Conservation (phyloP, 2,113 vertebrate species). For the Brachyistius frenatus region DNA sequence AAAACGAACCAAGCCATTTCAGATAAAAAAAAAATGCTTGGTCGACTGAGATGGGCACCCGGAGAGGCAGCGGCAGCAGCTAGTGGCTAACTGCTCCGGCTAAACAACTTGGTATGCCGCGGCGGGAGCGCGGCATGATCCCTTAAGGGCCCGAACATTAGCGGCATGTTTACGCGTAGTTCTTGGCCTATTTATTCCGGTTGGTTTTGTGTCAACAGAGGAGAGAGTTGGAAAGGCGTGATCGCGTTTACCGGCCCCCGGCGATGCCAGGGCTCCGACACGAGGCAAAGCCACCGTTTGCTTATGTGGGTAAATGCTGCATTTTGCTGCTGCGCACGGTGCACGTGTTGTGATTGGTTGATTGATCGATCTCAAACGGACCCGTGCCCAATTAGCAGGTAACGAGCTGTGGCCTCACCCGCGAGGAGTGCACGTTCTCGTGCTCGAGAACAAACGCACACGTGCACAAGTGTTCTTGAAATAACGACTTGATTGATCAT, state of each 20-base stretch:
- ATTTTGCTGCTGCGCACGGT: background rate
- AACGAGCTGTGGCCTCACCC: background rate
- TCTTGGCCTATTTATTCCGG: slow-evolving; percentile 73
- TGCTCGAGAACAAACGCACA: no score
- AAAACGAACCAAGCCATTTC: slow-evolving; percentile 41
- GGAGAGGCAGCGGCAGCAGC: slow-evolving; percentile 18
- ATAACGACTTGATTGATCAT: no score
- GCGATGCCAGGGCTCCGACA: slow-evolving; percentile 18
- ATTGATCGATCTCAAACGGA: background rate
- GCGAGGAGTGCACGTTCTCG: no score
- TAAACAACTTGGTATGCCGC: slow-evolving; percentile 63
- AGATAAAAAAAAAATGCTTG: slow-evolving; percentile 13
- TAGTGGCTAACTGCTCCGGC: slow-evolving; percentile 53
- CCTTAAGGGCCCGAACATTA: slow-evolving; percentile 76
- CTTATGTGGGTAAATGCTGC: background rate
- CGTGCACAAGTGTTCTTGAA: no score
- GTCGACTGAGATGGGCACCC: slow-evolving; percentile 15
- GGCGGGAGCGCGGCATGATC: slow-evolving; percentile 47
- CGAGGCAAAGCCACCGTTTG: background rate
- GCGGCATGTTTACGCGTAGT: slow-evolving; percentile 71
- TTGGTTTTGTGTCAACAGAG: slow-evolving; percentile 71
- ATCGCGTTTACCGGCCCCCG: slow-evolving; percentile 39
- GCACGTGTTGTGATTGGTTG: background rate
- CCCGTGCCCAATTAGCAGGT: background rate
- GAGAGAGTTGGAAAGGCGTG: slow-evolving; percentile 46